These are phyloP conservation scores for Gambelia wislizenii DNA, from an alignment of 2,797 vertebrate species.

Conservation along the genomic window DNA sequence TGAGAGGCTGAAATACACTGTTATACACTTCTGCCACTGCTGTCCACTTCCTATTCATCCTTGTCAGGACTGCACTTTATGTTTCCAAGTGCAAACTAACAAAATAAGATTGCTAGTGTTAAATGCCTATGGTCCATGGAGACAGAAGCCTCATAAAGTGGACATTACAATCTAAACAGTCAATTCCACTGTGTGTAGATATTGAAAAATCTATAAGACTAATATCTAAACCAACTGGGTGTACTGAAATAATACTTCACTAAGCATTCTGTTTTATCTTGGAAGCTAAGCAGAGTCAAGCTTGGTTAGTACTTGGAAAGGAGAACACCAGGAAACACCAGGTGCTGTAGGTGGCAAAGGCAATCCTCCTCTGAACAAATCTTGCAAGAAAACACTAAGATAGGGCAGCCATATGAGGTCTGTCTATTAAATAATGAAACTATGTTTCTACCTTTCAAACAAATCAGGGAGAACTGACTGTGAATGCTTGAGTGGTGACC, in stretches of 20 bases:
- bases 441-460: too few species aligned
- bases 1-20: not conserved
- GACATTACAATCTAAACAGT: not conserved
- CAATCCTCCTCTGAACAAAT: too few species aligned
- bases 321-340: too few species aligned
- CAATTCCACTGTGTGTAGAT: not conserved
- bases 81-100: not conserved
- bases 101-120: not conserved
- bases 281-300: too few species aligned
- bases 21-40: not conserved
- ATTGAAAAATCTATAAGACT: not conserved
- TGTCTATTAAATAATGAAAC: too few species aligned
- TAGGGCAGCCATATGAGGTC: too few species aligned
- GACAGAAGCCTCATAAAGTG: not conserved
- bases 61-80: not conserved
- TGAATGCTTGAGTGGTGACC: too few species aligned
- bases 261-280: not conserved
- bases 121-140: not conserved
- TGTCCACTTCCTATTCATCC: not conserved
- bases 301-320: too few species aligned
- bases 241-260: not conserved
- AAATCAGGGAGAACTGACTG: too few species aligned
- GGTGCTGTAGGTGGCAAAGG: too few species aligned
- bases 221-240: not conserved
- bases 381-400: too few species aligned